A percentile compares a stretch with the other conserved stretches of the same genome.
phyloP scores from a whole-genome alignment of 2,113 vertebrate genomes.

The Rhabdornis inornatus region DNA sequence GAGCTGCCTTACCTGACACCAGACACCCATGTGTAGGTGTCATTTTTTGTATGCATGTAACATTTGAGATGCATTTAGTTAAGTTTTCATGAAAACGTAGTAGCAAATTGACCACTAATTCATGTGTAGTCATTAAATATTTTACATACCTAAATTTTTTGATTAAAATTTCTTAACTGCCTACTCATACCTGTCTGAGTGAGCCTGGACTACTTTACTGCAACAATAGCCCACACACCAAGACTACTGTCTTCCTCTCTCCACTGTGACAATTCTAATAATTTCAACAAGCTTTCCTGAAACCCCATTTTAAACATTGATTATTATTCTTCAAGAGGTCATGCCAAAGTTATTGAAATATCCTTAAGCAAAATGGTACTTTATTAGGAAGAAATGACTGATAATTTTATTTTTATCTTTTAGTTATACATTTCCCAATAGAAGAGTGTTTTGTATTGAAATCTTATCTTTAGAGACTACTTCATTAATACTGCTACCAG shows the following conservation, averaged over 20 bases:
- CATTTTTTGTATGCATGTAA: background rate
- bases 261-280: background rate
- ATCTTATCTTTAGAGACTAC: background rate
- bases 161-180: background rate
- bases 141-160: background rate
- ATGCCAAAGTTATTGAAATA: background rate
- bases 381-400: background rate
- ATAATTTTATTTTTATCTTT: background rate
- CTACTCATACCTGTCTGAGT: background rate
- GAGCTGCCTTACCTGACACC: background rate
- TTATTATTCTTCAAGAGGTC: background rate
- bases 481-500: background rate
- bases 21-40: accelerated
- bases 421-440: background rate
- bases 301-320: background rate
- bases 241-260: background rate
- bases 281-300: background rate
- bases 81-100: background rate
- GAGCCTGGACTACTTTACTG: background rate
- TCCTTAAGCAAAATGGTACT: background rate
- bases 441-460: background rate
- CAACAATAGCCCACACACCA: background rate
- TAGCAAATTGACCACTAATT: background rate
- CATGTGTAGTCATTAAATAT: background rate
- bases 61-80: no score